These are phyloP conservation scores for Trachemys scripta DNA, from an alignment of 2,113 vertebrate genomes.

Conservation along the genomic window DNA sequence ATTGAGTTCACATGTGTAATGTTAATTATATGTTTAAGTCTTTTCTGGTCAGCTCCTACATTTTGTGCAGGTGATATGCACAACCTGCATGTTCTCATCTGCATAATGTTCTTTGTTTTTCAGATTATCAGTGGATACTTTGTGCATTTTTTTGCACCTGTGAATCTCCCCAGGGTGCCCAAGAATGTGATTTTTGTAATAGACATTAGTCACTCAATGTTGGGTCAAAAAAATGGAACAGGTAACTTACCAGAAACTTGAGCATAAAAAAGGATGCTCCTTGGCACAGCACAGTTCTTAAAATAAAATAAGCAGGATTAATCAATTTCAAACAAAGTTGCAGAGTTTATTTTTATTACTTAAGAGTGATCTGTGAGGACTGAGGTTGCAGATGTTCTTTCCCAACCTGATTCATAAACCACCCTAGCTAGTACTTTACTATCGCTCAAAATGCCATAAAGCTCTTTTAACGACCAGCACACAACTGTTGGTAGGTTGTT, in stretches of 20 bases:
- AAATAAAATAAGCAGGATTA: no score
- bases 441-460: no score
- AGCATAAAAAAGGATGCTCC: no score
- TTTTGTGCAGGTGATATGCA: background rate
- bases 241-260: conserved; percentile 65
- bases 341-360: background rate
- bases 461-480: no score
- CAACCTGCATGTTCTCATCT: background rate
- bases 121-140: conserved; percentile 81
- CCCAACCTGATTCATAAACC: no score
- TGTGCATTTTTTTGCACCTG: conserved; percentile 85
- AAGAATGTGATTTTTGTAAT: conserved; percentile 90
- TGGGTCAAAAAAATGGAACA: conserved; percentile 85
- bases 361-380: no score
- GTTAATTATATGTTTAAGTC: background rate
- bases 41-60: background rate
- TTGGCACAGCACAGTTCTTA: no score
- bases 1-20: accelerated
- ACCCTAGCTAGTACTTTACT: no score
- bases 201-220: conserved; percentile 88
- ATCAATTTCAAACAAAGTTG: background rate
- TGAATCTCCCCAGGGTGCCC: conserved; percentile 77
- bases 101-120: background rate
- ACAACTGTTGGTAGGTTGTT: no score
- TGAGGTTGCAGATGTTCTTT: no score